Conservation (phyloP, 2,113 vertebrate genomes). For the Myotis brandtii region DNA sequence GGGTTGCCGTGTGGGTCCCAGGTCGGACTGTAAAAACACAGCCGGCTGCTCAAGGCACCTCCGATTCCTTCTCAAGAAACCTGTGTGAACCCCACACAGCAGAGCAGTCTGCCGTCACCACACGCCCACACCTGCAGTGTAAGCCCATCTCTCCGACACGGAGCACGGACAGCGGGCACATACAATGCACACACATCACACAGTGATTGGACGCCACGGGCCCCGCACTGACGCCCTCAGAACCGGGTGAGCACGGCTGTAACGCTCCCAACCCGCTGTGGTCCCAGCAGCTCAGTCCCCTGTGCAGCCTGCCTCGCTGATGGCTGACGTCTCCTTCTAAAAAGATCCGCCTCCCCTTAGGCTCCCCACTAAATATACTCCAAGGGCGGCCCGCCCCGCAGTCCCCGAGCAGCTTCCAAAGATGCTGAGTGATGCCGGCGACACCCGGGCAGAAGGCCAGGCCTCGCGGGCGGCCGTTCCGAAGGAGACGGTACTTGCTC, state of each 20-base stretch:
- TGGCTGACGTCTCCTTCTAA: neutral
- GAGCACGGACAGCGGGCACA: no score
- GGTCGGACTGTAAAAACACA: neutral
- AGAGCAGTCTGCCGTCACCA: neutral
- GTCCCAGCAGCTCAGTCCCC: neutral
- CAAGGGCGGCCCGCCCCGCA: no score
- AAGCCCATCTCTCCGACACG: neutral
- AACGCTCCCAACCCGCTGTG: accelerated
- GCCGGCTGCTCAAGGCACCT: neutral
- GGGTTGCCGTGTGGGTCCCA: accelerated
- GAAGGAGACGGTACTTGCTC: neutral
- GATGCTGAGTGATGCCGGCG: no score
- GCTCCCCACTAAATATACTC: no score
- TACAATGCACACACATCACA: no score
- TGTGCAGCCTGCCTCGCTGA: neutral
- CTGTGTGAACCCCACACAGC: neutral
- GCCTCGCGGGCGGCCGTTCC: neutral
- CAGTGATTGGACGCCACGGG: no score
- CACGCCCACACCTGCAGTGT: neutral
- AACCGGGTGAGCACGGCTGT: no score
- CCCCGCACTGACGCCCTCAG: neutral
- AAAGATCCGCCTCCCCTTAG: neutral
- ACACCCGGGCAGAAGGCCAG: no score
- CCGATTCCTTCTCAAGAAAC: neutral
- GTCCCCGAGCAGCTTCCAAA: no score